Percentiles rank a stretch among this genome's conserved stretches.
These are phyloP conservation scores for Drosophila neotestacea DNA, from an alignment of 2,888 invertebrate species.

Conservation along the genomic window DNA sequence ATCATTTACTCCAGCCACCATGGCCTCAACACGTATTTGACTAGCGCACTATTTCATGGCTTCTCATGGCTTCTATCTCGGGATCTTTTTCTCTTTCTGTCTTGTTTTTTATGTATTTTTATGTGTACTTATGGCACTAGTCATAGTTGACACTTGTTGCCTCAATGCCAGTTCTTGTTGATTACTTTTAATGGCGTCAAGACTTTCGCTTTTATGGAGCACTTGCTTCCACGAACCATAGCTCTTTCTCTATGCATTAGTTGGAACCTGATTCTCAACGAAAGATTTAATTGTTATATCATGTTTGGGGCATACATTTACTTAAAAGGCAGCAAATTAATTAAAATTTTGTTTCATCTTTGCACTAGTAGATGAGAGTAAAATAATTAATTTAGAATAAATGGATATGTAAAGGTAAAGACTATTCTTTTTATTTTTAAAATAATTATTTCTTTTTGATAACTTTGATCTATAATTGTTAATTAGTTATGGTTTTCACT, in stretches of 20 bases:
- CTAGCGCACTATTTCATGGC: conserved; percentile 33
- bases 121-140: conserved; percentile 78
- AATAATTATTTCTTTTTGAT: no score
- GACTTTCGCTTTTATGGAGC: conserved; percentile 80
- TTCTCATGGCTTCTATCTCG: conserved; percentile 26
- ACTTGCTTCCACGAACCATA: conserved; percentile 68
- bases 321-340: not conserved
- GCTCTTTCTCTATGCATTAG: conserved; percentile 44
- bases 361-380: no score
- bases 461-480: not conserved
- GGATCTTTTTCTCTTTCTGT: conserved; percentile 28
- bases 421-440: no score
- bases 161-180: conserved; percentile 44
- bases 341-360: not conserved
- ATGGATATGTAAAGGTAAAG: no score
- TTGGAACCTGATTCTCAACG: conserved; percentile 31
- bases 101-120: conserved; percentile 25
- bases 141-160: conserved; percentile 75
- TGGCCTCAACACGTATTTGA: conserved; percentile 45
- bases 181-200: conserved; percentile 77
- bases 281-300: conserved; percentile 21
- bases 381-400: no score
- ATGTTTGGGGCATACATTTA: conserved; percentile 14
- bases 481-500: not conserved
- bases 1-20: conserved; percentile 26